These are phyloP conservation scores for Sycobia sp. DNA, from an alignment of 1,140 invertebrate genomes.

Conservation along the genomic window DNA sequence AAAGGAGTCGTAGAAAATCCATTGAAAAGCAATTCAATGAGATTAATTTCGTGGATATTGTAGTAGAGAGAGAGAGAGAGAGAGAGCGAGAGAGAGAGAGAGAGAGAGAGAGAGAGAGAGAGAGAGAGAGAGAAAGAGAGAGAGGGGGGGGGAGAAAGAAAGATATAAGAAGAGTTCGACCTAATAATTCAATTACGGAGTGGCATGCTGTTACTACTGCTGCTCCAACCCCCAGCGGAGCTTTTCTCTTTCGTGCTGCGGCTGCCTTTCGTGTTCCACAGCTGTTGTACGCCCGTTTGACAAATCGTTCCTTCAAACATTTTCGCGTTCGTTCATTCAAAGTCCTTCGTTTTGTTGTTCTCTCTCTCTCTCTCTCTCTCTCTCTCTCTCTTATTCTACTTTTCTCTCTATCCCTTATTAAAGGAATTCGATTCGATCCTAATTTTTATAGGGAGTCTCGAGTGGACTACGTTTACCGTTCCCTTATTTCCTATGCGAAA, in stretches of 20 bases:
- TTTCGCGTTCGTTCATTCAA: constrained; percentile 30
- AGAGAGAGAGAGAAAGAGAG: too few species aligned
- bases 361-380: constrained; percentile 5
- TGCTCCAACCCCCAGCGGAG: constrained; percentile 30
- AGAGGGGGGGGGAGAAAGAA: too few species aligned
- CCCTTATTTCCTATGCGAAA: too few species aligned
- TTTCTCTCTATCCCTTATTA: neutral
- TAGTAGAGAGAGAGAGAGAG: too few species aligned
- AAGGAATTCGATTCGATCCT: constrained; percentile 8
- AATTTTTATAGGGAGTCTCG: constrained; percentile 25
- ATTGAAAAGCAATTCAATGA: constrained; percentile 24
- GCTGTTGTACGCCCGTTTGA: constrained; percentile 30
- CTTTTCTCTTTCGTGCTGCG: constrained; percentile 10
- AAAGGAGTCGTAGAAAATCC: neutral
- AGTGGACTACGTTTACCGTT: too few species aligned
- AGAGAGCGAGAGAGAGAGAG: too few species aligned
- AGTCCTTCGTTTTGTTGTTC: constrained; percentile 20
- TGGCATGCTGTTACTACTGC: too few species aligned
- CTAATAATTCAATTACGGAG: constrained; percentile 36
- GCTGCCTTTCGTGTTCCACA: neutral
- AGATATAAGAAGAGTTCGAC: constrained; percentile 24
- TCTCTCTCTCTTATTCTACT: too few species aligned
- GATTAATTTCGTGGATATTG: constrained; percentile 30
- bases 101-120: too few species aligned
- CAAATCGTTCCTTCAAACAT: constrained; percentile 31